phyloP scores from a whole-genome alignment of 2,797 vertebrate genomes.

The Kryptopterus vitreolus region DNA sequence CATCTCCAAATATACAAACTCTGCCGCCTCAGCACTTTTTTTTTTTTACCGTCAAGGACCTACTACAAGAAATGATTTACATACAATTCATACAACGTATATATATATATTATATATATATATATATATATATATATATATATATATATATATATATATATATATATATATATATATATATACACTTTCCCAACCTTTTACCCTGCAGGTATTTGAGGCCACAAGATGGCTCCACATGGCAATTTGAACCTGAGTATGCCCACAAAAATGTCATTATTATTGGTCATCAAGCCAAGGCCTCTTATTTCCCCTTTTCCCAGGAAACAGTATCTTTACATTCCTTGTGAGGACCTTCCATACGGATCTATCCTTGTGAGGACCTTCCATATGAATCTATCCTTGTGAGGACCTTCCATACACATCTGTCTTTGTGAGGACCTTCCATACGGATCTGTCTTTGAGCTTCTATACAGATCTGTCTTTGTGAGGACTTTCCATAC shows the following conservation, averaged over 20 bases:
- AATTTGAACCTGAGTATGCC: neutral
- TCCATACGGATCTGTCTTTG: too few species aligned
- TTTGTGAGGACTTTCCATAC: too few species aligned
- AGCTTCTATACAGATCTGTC: too few species aligned
- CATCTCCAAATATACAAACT: neutral
- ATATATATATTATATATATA: too few species aligned
- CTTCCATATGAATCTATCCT: too few species aligned
- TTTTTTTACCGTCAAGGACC: neutral
- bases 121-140: too few species aligned
- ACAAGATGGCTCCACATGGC: neutral
- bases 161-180: too few species aligned
- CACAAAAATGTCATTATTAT: neutral
- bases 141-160: too few species aligned
- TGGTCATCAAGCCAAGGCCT: neutral
- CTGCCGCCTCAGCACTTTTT: neutral
- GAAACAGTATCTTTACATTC: neutral
- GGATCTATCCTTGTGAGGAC: too few species aligned
- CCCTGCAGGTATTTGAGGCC: slow-evolving; percentile 13
- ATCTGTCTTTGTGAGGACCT: too few species aligned
- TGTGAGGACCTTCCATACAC: too few species aligned
- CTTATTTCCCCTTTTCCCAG: neutral
- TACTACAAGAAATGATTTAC: neutral
- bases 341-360: neutral
- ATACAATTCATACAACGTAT: neutral
- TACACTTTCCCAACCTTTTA: neutral